Base-by-base conservation (phyloP, 2,113 vertebrate species). In the Rhinogobius similis region DNA sequence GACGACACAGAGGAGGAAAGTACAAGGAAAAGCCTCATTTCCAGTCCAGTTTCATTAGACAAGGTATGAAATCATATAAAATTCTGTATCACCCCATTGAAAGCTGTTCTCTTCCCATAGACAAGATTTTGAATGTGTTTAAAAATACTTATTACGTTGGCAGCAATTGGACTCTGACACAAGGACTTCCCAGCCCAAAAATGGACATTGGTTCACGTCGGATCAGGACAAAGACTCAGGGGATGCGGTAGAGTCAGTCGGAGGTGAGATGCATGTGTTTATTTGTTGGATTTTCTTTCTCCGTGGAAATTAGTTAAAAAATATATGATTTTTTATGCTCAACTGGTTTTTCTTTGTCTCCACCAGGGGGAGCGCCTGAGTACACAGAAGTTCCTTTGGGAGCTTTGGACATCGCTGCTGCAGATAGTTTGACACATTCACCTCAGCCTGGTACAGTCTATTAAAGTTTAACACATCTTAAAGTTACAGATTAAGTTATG, bases 301-400 rank as follows among this genome's bases (percentile, higher is more conserved):
- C n/a, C n/a, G n/a, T n/a, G n/a, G 5, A 36, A 38, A 39, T n/a
- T 0, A 38, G 16, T 27, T 16, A 56, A 4, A 26, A 56, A 4
- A 13, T 36, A 8, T 36, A 11, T 21, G 9, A 24, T 3, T 23
- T 26, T 55, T 23, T 23, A 10, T 24, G 3, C 4, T 18, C 16
- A 14, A 20, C 8, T 32, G 5, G 18, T 32, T 20, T 1, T 21
- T 62, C 3, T 62, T 23, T 41, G 20, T 43, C 11, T 23, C 74
- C 66, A 77, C 66, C 48, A 67, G 83, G 76, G 43, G 55, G 62
- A n/a, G 21, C 88, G 36, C 68, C 77, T 36, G 96, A 96, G 65
- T 97, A 96, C 90, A 96, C 95, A 2, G 95, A 96, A 84, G 95
- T 96, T 86, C 95, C 95, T 41, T 83, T 97, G 81, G 94, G 92